phyloP scores from a whole-genome alignment of 2,888 invertebrate species.

The Sarcophaga carnaria region DNA sequence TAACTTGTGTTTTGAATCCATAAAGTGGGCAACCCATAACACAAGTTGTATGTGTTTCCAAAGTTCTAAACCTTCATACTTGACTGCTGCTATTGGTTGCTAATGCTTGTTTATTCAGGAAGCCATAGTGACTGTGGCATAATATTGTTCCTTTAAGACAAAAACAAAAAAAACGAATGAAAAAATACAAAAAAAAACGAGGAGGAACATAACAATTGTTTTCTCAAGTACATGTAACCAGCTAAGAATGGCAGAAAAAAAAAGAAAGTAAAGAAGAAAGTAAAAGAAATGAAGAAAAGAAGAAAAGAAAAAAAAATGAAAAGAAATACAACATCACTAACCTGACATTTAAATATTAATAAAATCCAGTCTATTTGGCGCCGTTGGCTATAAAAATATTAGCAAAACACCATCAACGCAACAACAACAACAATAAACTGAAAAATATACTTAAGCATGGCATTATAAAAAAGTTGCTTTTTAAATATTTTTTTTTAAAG shows the following conservation, averaged over 20 bases:
- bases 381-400: slow-evolving; percentile 55
- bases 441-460: no score
- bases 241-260: background rate
- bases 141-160: slow-evolving; percentile 1
- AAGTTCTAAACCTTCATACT: no score
- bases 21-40: no score
- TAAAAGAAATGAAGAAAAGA: background rate
- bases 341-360: slow-evolving; percentile 69
- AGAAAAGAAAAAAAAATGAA: background rate
- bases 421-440: background rate
- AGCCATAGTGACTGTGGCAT: slow-evolving; percentile 54
- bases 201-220: slow-evolving; percentile 40
- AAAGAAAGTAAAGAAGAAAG: slow-evolving; percentile 1
- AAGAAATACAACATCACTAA: slow-evolving; percentile 43
- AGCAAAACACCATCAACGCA: background rate
- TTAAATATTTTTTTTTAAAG: no score
- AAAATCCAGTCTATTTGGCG: slow-evolving; percentile 61
- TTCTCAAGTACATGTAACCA: slow-evolving; percentile 42
- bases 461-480: no score
- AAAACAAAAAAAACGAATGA: no score
- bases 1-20: no score
- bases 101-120: slow-evolving; percentile 47
- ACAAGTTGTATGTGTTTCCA: no score
- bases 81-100: no score
- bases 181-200: no score